phyloP scores from a whole-genome alignment of 92 coral and sea anemone genomes.

The Palythoa grandis region DNA sequence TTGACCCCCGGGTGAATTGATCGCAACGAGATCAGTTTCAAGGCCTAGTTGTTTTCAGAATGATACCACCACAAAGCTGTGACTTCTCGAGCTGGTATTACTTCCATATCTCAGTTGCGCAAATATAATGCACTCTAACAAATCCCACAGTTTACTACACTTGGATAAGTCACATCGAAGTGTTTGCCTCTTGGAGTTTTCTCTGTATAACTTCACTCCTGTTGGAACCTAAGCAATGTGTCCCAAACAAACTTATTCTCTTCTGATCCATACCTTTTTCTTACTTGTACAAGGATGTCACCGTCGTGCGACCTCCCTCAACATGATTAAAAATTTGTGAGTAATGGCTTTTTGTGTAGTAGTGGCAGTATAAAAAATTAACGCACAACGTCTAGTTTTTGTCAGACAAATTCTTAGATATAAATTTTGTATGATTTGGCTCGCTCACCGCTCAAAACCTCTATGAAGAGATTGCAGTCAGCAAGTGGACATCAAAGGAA shows the following conservation, averaged over 20 bases:
- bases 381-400: constrained; percentile 97
- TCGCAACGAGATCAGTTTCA: constrained; percentile 30
- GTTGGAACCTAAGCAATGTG: neutral
- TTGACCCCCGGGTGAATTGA: constrained; percentile 21
- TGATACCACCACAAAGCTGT: constrained; percentile 21
- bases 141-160: constrained; percentile 2
- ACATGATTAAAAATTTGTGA: constrained; percentile 98
- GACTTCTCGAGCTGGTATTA: neutral
- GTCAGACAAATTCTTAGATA: constrained; percentile 93
- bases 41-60: constrained; percentile 20
- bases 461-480: constrained; percentile 38
- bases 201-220: neutral
- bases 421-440: constrained; percentile 88
- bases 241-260: neutral
- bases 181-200: neutral
- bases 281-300: constrained; percentile 52
- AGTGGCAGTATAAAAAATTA: constrained; percentile 97
- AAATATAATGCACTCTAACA: constrained; percentile 31
- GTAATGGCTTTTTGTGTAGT: constrained; percentile 95
- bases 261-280: constrained; percentile 17
- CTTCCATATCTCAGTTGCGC: neutral
- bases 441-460: constrained; percentile 54
- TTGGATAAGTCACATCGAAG: neutral
- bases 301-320: constrained; percentile 74
- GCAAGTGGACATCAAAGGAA: constrained; percentile 48